A percentile compares a stretch with the other conserved stretches of the same genome.
Evolutionary conservation across 2,888 invertebrate species (phyloP).

Genomic region (Phymatocera aterrima): DNA sequence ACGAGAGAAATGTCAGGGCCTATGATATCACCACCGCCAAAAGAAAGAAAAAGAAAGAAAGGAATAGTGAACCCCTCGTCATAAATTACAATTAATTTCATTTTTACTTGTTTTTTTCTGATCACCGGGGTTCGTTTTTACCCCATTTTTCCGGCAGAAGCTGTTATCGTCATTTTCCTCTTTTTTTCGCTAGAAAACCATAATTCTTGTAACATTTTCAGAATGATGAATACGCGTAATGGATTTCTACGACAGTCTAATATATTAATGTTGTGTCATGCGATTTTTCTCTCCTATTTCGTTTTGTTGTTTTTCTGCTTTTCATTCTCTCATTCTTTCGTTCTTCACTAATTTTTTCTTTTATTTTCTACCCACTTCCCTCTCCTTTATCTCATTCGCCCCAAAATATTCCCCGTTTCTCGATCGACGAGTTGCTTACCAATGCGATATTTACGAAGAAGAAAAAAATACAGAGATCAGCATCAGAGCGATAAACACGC

Average conservation of each 20-base stretch:
- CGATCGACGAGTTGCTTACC: slow-evolving; percentile 7
- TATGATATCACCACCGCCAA: slow-evolving; percentile 3
- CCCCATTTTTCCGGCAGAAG: slow-evolving; percentile 13
- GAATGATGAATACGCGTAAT: slow-evolving; percentile 26
- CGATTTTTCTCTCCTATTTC: neutral
- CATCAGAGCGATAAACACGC: slow-evolving; percentile 37
- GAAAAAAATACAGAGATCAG: too few relatives aligned
- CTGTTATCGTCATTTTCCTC: slow-evolving; percentile 39
- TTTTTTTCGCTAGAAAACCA: slow-evolving; percentile 32
- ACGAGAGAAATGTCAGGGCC: slow-evolving; percentile 33
- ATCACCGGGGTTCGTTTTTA: slow-evolving; percentile 28
- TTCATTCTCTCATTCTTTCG: neutral
- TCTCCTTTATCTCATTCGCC: neutral
- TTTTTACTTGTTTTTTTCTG: slow-evolving; percentile 17
- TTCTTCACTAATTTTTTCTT: neutral
- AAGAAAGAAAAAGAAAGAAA: neutral
- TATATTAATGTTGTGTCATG: slow-evolving; percentile 32
- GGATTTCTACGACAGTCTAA: neutral
- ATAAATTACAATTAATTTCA: slow-evolving; percentile 45
- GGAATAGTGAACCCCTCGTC: slow-evolving; percentile 1
- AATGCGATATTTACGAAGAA: slow-evolving; percentile 28
- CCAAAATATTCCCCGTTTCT: slow-evolving; percentile 29
- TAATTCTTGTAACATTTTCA: slow-evolving; percentile 37
- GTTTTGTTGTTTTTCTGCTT: neutral
- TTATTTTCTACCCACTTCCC: neutral